Base-by-base conservation (phyloP, 2,888 invertebrate genomes). In the Himalopsyche japonica region DNA sequence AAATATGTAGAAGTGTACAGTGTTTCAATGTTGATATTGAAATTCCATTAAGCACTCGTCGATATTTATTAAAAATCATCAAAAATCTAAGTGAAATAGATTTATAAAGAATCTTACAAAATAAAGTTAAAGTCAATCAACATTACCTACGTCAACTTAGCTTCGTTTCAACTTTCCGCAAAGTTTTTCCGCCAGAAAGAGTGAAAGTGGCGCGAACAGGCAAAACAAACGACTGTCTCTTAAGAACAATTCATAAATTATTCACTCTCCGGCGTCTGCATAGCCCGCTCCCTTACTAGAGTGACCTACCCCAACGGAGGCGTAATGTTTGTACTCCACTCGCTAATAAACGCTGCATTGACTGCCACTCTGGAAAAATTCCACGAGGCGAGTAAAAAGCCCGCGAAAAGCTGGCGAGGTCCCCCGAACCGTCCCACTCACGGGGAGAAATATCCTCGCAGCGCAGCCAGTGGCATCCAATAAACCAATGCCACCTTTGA, bases 171-270 rank as follows among this genome's bases (percentile, higher is more conserved):
- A 57, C 57, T 57, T 57, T 57, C 7, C 20, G 20, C 8, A 57
- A 57, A 57, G 57, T 57, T 57, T 57, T 20, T 57, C 49, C 57
- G n/a, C 24, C 24, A 57, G 20, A n/a, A 24, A 57, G 20, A 57
- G 57, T 24, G 57, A 57, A 57, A 57, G 20, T 20, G 57, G 57
- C 57, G 57, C 57, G 43, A 43, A 15, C 2, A 24, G 12, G 57
- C 20, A 57, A 57, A 57, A 57, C 57, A 57, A 57, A 57, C 57
- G 57, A 78, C 30, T 32, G 76, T 76, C 76, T 80, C 76, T 64
- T 47, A 70, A 84, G 81, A 84, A 84, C 84, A 84, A 84, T 84
- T 84, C 84, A 84, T 84, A 84, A 84, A 84, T 84, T 84, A 84
- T 84, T 84, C 84, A 84, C 81, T 79, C 78, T 43, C 43, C 57